A percentile compares a stretch with the other conserved stretches of the same genome.
phyloP scores from a whole-genome alignment of 2,888 invertebrate genomes.

The Ormyrus thymus region DNA sequence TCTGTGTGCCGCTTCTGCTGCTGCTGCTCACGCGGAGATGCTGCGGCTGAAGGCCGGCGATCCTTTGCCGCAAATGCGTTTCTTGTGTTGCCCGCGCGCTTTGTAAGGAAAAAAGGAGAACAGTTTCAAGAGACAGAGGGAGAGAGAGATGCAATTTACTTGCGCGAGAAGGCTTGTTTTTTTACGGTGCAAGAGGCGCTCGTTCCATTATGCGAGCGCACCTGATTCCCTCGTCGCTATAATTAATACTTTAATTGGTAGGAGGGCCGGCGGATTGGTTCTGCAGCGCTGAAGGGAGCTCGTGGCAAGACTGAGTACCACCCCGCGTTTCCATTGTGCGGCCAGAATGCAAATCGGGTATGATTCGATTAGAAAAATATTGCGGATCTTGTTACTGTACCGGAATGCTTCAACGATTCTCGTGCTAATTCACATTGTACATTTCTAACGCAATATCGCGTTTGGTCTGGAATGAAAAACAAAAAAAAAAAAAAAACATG shows the following conservation, averaged over 20 bases:
- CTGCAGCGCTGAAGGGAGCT: too few species aligned
- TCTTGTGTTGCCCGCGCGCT: conserved; percentile 69
- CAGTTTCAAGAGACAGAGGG: neutral
- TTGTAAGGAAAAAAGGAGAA: neutral
- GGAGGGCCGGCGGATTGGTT: neutral
- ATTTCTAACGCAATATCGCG: too few species aligned
- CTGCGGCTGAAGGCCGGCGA: conserved; percentile 52
- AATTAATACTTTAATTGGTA: conserved; percentile 48
- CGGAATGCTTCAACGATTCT: too few species aligned
- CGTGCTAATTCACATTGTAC: too few species aligned
- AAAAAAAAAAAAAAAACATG: too few species aligned
- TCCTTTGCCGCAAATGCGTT: conserved; percentile 71
- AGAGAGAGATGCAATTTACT: conserved; percentile 66
- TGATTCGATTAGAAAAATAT: too few species aligned
- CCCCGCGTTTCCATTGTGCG: too few species aligned
- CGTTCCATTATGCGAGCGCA: conserved; percentile 35
- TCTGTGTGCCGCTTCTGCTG: conserved; percentile 37
- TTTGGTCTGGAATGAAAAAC: too few species aligned
- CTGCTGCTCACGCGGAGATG: neutral
- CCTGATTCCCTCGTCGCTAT: conserved; percentile 29
- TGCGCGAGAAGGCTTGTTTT: conserved; percentile 58
- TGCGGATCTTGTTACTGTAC: too few species aligned
- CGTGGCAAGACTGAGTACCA: too few species aligned
- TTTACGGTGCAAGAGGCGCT: neutral
- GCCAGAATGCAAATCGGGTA: too few species aligned